phyloP scores from a whole-genome alignment of 2,113 vertebrate genomes.

The Tor tambroides region DNA sequence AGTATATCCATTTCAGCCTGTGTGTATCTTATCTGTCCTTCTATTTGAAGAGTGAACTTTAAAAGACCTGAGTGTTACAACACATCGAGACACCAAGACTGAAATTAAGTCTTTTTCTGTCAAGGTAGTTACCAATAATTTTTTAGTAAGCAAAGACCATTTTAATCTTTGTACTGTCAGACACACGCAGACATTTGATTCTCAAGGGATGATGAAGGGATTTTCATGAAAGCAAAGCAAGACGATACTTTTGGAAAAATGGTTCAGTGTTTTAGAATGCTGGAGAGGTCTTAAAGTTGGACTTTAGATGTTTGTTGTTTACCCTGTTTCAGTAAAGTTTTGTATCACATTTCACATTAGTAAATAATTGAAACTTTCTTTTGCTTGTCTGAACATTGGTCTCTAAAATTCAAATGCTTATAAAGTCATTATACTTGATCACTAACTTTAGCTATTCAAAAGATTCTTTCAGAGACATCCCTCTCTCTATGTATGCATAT shows the following conservation, averaged over 20 bases:
- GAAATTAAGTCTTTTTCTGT: not conserved
- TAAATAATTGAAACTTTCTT: not conserved
- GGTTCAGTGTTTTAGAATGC: not conserved
- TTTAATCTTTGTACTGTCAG: not conserved
- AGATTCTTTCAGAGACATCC: not conserved
- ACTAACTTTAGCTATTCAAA: not conserved
- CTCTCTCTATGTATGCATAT: not conserved
- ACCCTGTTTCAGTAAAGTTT: conserved; percentile 5
- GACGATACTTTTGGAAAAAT: not conserved
- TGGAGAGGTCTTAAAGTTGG: conserved; percentile 9
- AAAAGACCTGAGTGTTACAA: not conserved
- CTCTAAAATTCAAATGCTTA: not conserved
- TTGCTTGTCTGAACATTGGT: not conserved
- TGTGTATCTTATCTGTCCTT: not conserved
- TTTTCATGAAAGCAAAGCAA: not conserved
- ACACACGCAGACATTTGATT: not conserved
- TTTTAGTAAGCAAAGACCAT: not conserved
- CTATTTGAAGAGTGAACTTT: not conserved
- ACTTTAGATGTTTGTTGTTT: conserved; percentile 22
- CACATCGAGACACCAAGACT: not conserved
- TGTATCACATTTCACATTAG: not conserved
- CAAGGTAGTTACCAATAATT: not conserved
- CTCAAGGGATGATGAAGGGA: not conserved
- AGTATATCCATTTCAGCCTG: not conserved
- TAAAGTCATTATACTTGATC: not conserved